phyloP scores from a whole-genome alignment of 2,113 vertebrate species.

The Argyrosomus japonicus region DNA sequence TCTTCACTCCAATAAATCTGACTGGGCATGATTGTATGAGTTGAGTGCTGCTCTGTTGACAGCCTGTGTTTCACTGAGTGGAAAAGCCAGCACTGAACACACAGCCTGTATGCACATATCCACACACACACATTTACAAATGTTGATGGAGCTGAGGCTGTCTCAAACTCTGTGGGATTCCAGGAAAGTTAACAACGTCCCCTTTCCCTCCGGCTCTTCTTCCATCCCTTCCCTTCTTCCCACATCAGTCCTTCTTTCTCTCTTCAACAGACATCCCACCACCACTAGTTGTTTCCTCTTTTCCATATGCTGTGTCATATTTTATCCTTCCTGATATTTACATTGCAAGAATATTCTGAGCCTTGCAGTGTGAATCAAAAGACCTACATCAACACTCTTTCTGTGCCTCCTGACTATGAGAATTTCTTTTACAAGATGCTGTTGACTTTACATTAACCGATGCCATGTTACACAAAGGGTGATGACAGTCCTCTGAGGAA shows the following conservation, averaged over 20 bases:
- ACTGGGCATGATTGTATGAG: conserved; percentile 32
- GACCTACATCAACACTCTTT: background rate
- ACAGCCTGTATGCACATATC: conserved; percentile 15
- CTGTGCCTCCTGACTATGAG: background rate
- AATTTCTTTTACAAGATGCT: conserved; percentile 2
- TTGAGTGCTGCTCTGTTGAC: conserved; percentile 51
- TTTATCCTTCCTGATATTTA: conserved; percentile 26
- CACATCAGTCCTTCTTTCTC: conserved; percentile 53
- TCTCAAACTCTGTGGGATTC: conserved; percentile 51
- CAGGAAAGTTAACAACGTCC: conserved; percentile 62
- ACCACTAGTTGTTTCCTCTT: conserved; percentile 35
- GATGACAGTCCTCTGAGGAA: conserved; percentile 14
- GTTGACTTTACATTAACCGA: conserved; percentile 24
- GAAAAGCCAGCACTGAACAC: conserved; percentile 53
- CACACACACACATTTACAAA: conserved; percentile 43
- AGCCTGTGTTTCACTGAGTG: conserved; percentile 48
- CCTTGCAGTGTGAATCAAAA: conserved; percentile 7
- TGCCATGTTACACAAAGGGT: conserved; percentile 6
- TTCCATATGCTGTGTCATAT: conserved; percentile 43
- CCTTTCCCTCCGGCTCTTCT: conserved; percentile 49
- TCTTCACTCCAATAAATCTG: conserved; percentile 53
- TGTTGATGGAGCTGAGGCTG: conserved; percentile 62
- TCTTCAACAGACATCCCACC: conserved; percentile 37
- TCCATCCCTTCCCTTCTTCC: conserved; percentile 42
- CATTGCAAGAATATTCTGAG: conserved; percentile 8